phyloP scores from a whole-genome alignment of 2,113 vertebrate genomes.

The Lynx canadensis region DNA sequence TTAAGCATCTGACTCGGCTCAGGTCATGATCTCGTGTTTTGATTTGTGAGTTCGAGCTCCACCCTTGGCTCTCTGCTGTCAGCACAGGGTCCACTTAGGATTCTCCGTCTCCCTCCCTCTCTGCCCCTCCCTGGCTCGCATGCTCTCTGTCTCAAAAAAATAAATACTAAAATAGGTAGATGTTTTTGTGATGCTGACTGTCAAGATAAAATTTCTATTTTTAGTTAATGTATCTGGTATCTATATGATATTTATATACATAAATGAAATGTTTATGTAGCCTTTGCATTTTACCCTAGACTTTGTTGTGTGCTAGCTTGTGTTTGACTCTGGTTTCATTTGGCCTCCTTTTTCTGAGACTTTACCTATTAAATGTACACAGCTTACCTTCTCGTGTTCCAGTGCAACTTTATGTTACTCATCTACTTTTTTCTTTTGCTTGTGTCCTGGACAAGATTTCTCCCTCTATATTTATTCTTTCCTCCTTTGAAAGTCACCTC shows the following conservation, averaged over 20 bases:
- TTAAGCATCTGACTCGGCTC: too few relatives aligned
- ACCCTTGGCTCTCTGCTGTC: too few relatives aligned
- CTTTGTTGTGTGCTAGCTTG: not conserved
- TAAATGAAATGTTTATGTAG: not conserved
- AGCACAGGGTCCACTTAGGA: too few relatives aligned
- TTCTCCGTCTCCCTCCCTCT: too few relatives aligned
- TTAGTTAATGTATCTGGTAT: not conserved
- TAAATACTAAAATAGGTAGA: not conserved
- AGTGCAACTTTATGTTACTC: not conserved
- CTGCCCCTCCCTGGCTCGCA: too few relatives aligned
- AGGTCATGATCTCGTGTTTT: too few relatives aligned
- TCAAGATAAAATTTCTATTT: slow-evolving; percentile 28
- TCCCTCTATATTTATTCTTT: not conserved
- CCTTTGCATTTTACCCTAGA: not conserved
- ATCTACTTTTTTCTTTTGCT: not conserved
- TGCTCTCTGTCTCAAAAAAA: too few relatives aligned
- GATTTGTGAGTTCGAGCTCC: too few relatives aligned
- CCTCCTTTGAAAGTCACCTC: not conserved
- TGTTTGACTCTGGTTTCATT: not conserved
- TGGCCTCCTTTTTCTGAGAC: not conserved
- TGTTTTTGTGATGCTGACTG: not conserved
- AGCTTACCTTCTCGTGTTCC: not conserved
- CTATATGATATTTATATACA: not conserved
- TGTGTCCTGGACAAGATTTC: not conserved
- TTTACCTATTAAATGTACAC: not conserved